A percentile compares a stretch with the other conserved stretches of the same genome.
Conservation (phyloP, 2,113 vertebrate genomes). For the Ascaphus truei region DNA sequence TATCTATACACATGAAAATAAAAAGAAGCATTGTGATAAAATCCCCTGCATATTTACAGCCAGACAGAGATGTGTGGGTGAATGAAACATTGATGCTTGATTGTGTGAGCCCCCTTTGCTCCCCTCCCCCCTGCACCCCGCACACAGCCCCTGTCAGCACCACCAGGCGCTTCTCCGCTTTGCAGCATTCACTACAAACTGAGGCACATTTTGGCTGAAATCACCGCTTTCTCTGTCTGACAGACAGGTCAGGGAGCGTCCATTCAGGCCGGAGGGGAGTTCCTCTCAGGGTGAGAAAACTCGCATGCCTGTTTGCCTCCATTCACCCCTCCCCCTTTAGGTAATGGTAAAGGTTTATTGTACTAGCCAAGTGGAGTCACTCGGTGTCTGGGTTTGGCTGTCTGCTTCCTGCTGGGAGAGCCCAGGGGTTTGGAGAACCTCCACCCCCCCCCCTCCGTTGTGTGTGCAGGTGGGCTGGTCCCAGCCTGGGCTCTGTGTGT, state of each 20-base stretch:
- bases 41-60: no score
- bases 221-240: conserved; percentile 62
- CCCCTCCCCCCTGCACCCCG: conserved; percentile 20
- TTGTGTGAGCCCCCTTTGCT: conserved; percentile 1
- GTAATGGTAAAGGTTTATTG: neutral
- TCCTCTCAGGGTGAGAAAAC: neutral
- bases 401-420: neutral
- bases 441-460: neutral
- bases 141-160: conserved; percentile 46
- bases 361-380: neutral
- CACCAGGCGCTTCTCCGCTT: conserved; percentile 43
- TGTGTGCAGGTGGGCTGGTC: neutral
- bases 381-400: neutral
- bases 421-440: no score
- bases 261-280: conserved; percentile 46
- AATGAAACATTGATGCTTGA: no score
- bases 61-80: no score
- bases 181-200: conserved; percentile 54
- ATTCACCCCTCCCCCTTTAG: neutral
- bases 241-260: conserved; percentile 59
- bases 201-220: conserved; percentile 61
- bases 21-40: no score
- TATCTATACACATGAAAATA: no score
- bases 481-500: neutral
- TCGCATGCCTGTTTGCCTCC: neutral